Percentiles rank a stretch among this genome's conserved stretches.
Evolutionary conservation across 2,797 vertebrate genomes (phyloP).

Genomic region (Chelon labrosus): DNA sequence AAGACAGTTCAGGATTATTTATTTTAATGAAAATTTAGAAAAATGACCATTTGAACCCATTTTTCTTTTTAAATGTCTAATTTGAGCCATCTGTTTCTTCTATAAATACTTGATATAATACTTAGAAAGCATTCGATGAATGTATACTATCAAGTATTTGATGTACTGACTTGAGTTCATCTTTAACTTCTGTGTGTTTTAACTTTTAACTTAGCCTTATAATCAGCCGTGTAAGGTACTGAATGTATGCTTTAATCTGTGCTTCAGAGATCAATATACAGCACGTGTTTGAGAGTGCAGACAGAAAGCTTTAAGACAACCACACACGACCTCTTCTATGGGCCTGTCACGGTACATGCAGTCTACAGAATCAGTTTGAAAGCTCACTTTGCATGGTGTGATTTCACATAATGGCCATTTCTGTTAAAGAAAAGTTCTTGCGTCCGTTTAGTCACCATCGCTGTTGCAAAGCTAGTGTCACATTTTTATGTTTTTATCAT

Average conservation of each 20-base stretch:
- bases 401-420: constrained; percentile 7
- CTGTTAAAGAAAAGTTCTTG: not conserved
- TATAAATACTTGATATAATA: constrained; percentile 5
- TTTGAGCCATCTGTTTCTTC: not conserved
- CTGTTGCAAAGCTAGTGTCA: not conserved
- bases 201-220: not conserved
- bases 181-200: not conserved
- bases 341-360: too few species aligned
- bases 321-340: too few species aligned
- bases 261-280: too few species aligned
- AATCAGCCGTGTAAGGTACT: not conserved
- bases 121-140: not conserved
- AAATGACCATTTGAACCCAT: too few species aligned
- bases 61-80: too few species aligned
- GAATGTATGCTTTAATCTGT: not conserved
- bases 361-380: not conserved
- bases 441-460: not conserved
- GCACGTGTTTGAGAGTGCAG: too few species aligned
- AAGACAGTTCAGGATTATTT: not conserved
- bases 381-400: constrained; percentile 56
- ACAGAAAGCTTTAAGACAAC: too few species aligned
- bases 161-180: not conserved
- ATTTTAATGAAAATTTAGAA: too few species aligned
- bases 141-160: not conserved
- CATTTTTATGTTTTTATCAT: not conserved